Percentiles rank a stretch among this genome's conserved stretches.
These are phyloP conservation scores for Geotrupes spiniger DNA, from an alignment of 2,888 invertebrate genomes.

Conservation along the genomic window DNA sequence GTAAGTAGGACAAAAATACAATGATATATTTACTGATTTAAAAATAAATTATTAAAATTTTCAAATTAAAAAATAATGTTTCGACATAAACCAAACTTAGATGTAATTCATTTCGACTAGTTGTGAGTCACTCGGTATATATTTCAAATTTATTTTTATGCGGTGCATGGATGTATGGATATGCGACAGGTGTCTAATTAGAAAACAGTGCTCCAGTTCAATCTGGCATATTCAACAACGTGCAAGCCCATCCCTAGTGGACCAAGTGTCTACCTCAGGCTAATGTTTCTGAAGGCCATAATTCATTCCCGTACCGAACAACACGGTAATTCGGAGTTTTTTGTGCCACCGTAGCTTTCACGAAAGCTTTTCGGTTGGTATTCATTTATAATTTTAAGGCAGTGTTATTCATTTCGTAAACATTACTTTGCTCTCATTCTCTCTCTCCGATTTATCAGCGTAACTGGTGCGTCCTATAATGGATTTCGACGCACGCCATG, in stretches of 20 bases:
- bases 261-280: constrained; percentile 27
- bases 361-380: constrained; percentile 19
- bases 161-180: not conserved
- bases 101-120: no score
- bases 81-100: no score
- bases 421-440: constrained; percentile 15
- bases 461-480: constrained; percentile 7
- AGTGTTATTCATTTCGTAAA: constrained; percentile 15
- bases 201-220: constrained; percentile 9
- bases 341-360: constrained; percentile 37
- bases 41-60: no score
- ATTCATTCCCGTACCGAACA: constrained; percentile 44
- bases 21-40: no score
- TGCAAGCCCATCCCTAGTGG: constrained; percentile 10
- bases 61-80: no score
- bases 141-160: constrained; percentile 3
- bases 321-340: constrained; percentile 38
- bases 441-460: constrained; percentile 9
- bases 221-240: constrained; percentile 10
- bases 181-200: constrained; percentile 22
- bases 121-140: no score
- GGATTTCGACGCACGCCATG: constrained; percentile 7
- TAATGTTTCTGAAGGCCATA: constrained; percentile 50
- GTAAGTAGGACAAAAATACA: no score
- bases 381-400: constrained; percentile 12